Conservation (phyloP, 2,113 vertebrate species). For the Crocuta crocuta region DNA sequence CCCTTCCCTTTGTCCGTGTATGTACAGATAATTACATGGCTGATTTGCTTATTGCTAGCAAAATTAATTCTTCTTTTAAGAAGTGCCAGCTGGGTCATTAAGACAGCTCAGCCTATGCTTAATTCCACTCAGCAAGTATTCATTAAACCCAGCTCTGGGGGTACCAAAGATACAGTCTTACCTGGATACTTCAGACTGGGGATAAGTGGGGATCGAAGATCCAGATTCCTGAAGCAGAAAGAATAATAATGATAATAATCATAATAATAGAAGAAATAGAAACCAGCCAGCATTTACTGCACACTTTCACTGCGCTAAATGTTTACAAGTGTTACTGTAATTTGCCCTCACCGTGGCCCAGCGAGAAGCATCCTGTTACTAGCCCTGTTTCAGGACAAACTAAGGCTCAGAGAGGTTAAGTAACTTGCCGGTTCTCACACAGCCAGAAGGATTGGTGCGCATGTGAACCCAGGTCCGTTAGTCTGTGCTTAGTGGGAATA, state of each 20-base stretch:
- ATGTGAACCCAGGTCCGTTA: not conserved
- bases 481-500: not conserved
- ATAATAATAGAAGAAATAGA: not conserved
- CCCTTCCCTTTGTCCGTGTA: conserved; percentile 46
- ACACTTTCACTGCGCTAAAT: not conserved
- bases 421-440: not conserved
- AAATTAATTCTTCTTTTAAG: conserved; percentile 75
- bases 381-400: not conserved
- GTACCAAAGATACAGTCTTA: not conserved
- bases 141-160: conserved; percentile 24
- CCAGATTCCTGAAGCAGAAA: not conserved
- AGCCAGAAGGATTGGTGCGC: too few relatives aligned
- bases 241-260: not conserved
- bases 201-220: not conserved
- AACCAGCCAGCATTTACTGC: not conserved
- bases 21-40: conserved; percentile 51
- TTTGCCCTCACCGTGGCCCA: not conserved
- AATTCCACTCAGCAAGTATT: conserved; percentile 56
- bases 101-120: conserved; percentile 62
- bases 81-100: conserved; percentile 71
- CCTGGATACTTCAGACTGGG: not conserved
- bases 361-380: not conserved
- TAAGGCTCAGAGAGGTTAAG: not conserved
- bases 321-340: not conserved
- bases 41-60: conserved; percentile 68